A percentile compares a stretch with the other conserved stretches of the same genome.
Conservation (phyloP, 2,888 invertebrate species). For the Taenaris catops region DNA sequence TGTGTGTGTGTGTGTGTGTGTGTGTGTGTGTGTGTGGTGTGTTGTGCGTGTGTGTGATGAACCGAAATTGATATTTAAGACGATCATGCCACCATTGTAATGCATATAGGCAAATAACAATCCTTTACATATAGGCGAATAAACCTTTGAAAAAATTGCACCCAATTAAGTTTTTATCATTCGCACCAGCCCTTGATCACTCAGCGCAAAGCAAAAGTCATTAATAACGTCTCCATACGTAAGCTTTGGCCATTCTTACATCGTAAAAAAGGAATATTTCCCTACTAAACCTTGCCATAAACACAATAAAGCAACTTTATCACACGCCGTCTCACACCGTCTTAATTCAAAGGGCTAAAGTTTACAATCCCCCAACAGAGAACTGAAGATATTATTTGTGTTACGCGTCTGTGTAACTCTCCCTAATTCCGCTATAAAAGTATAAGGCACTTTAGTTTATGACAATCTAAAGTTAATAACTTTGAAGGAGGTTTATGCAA, state of each 20-base stretch:
- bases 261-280: slow-evolving; percentile 74
- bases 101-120: too few relatives aligned
- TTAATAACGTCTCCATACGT: slow-evolving; percentile 61
- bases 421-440: slow-evolving; percentile 68
- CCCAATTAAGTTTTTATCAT: slow-evolving; percentile 13
- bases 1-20: too few relatives aligned
- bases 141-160: too few relatives aligned
- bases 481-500: slow-evolving; percentile 38
- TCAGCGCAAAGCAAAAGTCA: slow-evolving; percentile 52
- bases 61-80: too few relatives aligned
- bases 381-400: slow-evolving; percentile 6
- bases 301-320: slow-evolving; percentile 44
- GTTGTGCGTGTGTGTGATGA: too few relatives aligned
- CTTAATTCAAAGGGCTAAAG: slow-evolving; percentile 9
- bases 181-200: slow-evolving; percentile 17
- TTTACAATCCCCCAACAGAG: too few relatives aligned
- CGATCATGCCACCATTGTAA: too few relatives aligned
- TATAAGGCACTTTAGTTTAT: slow-evolving; percentile 70
- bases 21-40: too few relatives aligned
- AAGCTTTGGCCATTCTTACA: slow-evolving; percentile 65
- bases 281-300: slow-evolving; percentile 67
- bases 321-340: too few relatives aligned
- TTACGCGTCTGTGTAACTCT: slow-evolving; percentile 42
- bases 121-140: too few relatives aligned
- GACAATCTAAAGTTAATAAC: slow-evolving; percentile 73